phyloP scores from a whole-genome alignment of 2,888 invertebrate species.

The Drosophila tanythrix region DNA sequence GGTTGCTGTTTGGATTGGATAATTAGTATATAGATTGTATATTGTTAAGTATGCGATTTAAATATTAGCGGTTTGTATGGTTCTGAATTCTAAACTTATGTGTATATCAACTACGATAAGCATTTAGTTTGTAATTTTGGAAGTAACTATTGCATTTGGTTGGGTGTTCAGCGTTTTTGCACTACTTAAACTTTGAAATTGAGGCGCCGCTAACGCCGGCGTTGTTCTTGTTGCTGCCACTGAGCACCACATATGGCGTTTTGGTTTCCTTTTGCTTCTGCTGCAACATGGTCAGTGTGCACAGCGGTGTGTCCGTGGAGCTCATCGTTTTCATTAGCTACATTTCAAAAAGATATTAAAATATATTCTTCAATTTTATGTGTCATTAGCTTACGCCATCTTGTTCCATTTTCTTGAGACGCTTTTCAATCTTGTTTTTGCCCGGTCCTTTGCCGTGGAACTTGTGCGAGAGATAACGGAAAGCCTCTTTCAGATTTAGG shows the following conservation, averaged over 20 bases:
- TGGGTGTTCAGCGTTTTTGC: conserved; percentile 39
- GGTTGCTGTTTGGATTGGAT: neutral
- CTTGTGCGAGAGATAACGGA: conserved; percentile 97
- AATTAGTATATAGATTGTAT: conserved; percentile 5
- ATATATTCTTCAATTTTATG: neutral
- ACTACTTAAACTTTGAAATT: conserved; percentile 83
- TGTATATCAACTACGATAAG: conserved; percentile 44
- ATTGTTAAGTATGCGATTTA: conserved; percentile 11
- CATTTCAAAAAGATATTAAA: conserved; percentile 30
- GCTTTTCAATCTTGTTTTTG: conserved; percentile 98
- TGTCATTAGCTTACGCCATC: conserved; percentile 88
- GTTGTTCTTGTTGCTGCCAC: conserved; percentile 91
- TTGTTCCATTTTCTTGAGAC: conserved; percentile 96
- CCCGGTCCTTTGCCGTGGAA: conserved; percentile 99
- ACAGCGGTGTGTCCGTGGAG: conserved; percentile 98
- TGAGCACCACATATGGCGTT: conserved; percentile 95
- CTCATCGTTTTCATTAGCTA: conserved; percentile 98
- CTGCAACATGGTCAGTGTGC: conserved; percentile 96
- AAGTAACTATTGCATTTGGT: conserved; percentile 77
- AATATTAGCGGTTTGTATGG: conserved; percentile 12
- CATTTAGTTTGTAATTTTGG: conserved; percentile 57
- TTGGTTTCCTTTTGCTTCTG: conserved; percentile 98
- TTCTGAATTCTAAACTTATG: conserved; percentile 47
- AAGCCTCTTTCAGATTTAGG: conserved; percentile 97
- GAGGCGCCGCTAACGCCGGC: conserved; percentile 77